Conservation (phyloP, 2,888 invertebrate genomes). For the Drosophila meridiana region DNA sequence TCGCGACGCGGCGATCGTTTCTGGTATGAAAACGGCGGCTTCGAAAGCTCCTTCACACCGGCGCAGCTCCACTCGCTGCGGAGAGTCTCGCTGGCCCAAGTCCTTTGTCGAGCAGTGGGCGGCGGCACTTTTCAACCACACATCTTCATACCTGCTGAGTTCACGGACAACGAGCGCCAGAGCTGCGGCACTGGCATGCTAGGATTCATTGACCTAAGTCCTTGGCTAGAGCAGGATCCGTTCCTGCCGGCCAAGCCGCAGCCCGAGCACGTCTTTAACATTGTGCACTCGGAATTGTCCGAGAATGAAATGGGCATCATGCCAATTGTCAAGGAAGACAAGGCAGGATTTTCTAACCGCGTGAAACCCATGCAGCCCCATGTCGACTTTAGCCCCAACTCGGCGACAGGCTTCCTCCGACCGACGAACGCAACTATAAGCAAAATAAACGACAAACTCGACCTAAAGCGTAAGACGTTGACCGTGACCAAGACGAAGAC, state of each 20-base stretch:
- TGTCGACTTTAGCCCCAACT: slow-evolving; percentile 73
- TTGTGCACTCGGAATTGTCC: slow-evolving; percentile 36
- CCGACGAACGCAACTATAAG: slow-evolving; percentile 66
- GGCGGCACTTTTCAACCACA: slow-evolving; percentile 85
- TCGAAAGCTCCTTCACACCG: slow-evolving; percentile 91
- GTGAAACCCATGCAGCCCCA: slow-evolving; percentile 60
- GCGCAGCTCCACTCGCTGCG: slow-evolving; percentile 91
- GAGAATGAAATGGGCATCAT: slow-evolving; percentile 29
- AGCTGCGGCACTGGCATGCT: slow-evolving; percentile 81
- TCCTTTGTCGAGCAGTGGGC: slow-evolving; percentile 85
- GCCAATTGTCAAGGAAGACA: slow-evolving; percentile 68
- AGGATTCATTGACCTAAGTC: slow-evolving; percentile 81
- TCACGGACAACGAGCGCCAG: slow-evolving; percentile 81
- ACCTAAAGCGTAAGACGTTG: slow-evolving; percentile 85
- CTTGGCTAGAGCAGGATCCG: slow-evolving; percentile 85
- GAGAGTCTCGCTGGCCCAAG: slow-evolving; percentile 89
- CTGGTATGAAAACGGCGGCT: slow-evolving; percentile 93
- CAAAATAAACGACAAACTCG: slow-evolving; percentile 88
- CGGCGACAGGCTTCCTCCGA: slow-evolving; percentile 71
- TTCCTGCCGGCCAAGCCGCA: slow-evolving; percentile 55
- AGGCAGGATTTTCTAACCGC: slow-evolving; percentile 76
- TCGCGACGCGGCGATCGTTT: slow-evolving; percentile 92
- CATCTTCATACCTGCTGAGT: slow-evolving; percentile 83
- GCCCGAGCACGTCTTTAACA: slow-evolving; percentile 67
- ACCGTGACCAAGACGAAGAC: slow-evolving; percentile 51